phyloP scores from a whole-genome alignment of 2,797 vertebrate species.

The Acipenser ruthenus region DNA sequence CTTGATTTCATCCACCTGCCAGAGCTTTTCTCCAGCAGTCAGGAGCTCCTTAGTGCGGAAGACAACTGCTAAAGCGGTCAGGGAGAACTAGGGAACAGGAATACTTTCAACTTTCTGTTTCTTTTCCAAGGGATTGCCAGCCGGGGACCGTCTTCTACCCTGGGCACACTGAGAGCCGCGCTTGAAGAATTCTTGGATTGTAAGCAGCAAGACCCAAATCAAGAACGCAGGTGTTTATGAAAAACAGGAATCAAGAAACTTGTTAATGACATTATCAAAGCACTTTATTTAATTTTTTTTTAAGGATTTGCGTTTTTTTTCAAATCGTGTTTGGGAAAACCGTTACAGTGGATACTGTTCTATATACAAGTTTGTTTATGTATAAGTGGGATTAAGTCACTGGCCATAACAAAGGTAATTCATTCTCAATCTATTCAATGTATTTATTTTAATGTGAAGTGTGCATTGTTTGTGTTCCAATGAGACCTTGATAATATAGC shows the following conservation, averaged over 20 bases:
- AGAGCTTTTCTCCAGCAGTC: constrained; percentile 34
- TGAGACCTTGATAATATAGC: too few species aligned
- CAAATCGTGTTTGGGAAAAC: neutral
- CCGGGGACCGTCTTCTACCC: neutral
- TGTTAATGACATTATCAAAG: too few species aligned
- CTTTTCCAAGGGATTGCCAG: constrained; percentile 1
- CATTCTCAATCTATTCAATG: too few species aligned
- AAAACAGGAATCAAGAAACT: too few species aligned
- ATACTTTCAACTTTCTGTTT: neutral
- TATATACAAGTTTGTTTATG: too few species aligned
- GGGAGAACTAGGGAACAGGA: constrained; percentile 16
- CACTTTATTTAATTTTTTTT: neutral
- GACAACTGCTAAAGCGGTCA: constrained; percentile 26
- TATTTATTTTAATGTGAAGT: too few species aligned
- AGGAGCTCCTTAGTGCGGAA: constrained; percentile 27
- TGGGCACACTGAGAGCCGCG: neutral
- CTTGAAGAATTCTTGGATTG: constrained; percentile 1
- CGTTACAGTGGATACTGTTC: too few species aligned
- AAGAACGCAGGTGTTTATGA: neutral
- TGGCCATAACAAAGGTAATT: too few species aligned
- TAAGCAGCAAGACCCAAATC: neutral
- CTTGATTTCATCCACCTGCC: constrained; percentile 63
- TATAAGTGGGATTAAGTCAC: too few species aligned
- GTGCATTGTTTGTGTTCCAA: too few species aligned
- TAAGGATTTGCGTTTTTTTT: neutral